Evolutionary conservation across 1,140 invertebrate species (phyloP).

Genomic region (Ceratina japonica): DNA sequence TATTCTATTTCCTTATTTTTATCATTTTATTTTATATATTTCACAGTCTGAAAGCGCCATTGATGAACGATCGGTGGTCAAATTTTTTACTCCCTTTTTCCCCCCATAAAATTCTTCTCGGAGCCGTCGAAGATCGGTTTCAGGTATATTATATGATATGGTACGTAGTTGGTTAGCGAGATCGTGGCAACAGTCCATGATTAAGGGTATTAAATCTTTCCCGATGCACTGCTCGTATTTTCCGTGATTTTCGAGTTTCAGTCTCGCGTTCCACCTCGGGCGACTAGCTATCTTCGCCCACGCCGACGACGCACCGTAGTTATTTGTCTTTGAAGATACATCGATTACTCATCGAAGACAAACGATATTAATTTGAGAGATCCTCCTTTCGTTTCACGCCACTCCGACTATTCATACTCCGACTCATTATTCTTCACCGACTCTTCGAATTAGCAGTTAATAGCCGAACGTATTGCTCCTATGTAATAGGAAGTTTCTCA

Average conservation of each 20-base stretch:
- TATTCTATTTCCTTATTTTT: no score
- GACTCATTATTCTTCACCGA: neutral
- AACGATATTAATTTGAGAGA: slow-evolving; percentile 38
- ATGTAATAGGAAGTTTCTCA: no score
- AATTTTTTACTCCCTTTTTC: slow-evolving; percentile 16
- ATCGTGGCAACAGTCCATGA: slow-evolving; percentile 51
- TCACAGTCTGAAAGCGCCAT: no score
- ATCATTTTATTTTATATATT: no score
- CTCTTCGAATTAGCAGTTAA: no score
- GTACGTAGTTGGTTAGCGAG: slow-evolving; percentile 24
- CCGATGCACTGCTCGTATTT: slow-evolving; percentile 32
- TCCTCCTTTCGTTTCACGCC: slow-evolving; percentile 2
- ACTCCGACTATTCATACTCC: neutral
- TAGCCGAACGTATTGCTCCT: no score
- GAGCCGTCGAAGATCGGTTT: neutral
- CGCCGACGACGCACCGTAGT: slow-evolving; percentile 30
- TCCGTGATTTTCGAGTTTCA: slow-evolving; percentile 3
- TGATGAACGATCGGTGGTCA: neutral
- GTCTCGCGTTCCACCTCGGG: slow-evolving; percentile 1
- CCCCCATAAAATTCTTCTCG: neutral
- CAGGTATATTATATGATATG: neutral
- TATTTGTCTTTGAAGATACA: slow-evolving; percentile 43
- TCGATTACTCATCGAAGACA: slow-evolving; percentile 43
- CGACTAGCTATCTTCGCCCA: slow-evolving; percentile 19
- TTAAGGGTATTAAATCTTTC: slow-evolving; percentile 55